Evolutionary conservation across 1,140 invertebrate genomes (phyloP).

Genomic region (Drusus annulatus): DNA sequence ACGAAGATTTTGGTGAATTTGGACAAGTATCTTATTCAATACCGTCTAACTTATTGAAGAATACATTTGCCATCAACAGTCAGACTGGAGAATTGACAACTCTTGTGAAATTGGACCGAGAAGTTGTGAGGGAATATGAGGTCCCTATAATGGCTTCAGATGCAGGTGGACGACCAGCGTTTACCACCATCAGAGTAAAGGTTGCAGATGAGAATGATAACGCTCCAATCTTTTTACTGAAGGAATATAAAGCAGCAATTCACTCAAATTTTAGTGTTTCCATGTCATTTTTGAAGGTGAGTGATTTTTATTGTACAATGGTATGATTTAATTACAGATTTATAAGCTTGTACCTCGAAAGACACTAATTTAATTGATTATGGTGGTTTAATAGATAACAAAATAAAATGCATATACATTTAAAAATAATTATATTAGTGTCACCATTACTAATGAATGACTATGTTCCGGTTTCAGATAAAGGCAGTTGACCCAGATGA

Average conservation of each 20-base stretch:
- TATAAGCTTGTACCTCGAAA: no score
- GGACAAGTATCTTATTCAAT: constrained; percentile 87
- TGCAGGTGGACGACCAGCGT: constrained; percentile 85
- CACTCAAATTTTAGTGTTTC: constrained; percentile 76
- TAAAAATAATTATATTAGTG: not conserved
- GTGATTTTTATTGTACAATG: not conserved
- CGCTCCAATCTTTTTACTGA: constrained; percentile 83
- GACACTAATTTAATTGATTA: no score
- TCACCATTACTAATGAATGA: not conserved
- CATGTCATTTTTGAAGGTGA: constrained; percentile 79
- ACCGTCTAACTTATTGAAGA: constrained; percentile 81
- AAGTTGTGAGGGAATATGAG: constrained; percentile 81
- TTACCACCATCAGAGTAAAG: constrained; percentile 83
- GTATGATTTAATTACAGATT: no score
- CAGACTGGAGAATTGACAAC: constrained; percentile 85
- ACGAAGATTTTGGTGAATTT: constrained; percentile 88
- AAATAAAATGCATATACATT: constrained; percentile 25
- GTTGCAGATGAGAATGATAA: constrained; percentile 93
- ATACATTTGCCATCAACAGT: constrained; percentile 86
- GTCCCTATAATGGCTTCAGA: constrained; percentile 90
- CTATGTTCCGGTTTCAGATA: constrained; percentile 63
- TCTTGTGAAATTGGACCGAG: constrained; percentile 84
- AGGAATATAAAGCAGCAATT: constrained; percentile 85
- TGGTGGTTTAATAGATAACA: no score
- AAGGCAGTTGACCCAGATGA: constrained; percentile 81